phyloP scores from a whole-genome alignment of 1,140 invertebrate species.

The Latrodectus geometricus region DNA sequence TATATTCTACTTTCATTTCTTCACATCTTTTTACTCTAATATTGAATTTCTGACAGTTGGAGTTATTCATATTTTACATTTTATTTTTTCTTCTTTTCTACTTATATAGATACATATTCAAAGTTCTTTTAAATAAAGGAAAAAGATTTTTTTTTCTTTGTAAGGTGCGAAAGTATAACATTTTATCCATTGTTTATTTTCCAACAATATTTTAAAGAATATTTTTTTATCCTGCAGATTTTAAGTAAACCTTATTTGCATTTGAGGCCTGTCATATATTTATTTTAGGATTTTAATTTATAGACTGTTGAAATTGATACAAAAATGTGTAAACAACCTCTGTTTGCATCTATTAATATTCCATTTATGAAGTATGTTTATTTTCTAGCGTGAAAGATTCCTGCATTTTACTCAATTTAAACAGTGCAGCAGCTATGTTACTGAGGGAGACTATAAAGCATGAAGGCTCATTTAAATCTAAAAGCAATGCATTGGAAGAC shows the following conservation, averaged over 20 bases:
- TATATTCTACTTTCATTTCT: no score
- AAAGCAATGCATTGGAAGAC: constrained; percentile 60
- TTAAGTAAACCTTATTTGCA: neutral
- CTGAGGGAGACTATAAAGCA: constrained; percentile 76
- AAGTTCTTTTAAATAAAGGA: no score
- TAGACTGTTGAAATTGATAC: neutral
- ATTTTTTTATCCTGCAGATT: neutral
- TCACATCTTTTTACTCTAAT: no score
- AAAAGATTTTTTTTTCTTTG: no score
- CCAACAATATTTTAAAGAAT: neutral
- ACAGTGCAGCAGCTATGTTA: constrained; percentile 80
- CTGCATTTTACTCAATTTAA: constrained; percentile 80
- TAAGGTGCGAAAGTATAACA: no score
- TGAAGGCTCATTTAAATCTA: constrained; percentile 16
- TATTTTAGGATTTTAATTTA: neutral
- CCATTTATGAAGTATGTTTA: constrained; percentile 52
- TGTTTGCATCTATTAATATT: neutral
- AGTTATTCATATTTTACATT: no score
- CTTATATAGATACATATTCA: no score
- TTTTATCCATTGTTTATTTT: no score
- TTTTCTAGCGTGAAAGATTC: constrained; percentile 81
- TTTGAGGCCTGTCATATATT: neutral
- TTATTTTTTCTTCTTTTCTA: no score
- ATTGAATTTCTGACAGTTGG: no score
- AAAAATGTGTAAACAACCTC: neutral